Evolutionary conservation across 2,797 vertebrate species (phyloP).

Genomic region (Trachops cirrhosus): DNA sequence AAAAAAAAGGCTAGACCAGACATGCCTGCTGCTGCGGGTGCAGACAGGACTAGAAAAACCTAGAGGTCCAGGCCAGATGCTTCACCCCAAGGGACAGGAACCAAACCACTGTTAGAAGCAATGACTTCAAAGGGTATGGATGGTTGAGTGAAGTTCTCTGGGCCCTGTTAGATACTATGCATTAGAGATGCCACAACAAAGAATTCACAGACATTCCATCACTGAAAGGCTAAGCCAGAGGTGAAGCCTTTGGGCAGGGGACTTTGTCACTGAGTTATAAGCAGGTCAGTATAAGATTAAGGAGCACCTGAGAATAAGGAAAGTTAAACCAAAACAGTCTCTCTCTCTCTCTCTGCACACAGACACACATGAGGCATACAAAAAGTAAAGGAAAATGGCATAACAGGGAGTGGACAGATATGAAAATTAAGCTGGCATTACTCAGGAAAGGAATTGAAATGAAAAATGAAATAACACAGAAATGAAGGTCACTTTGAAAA

Average conservation of each 20-base stretch:
- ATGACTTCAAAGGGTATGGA: no score
- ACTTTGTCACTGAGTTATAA: not conserved
- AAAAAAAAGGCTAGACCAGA: not conserved
- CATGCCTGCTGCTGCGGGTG: rapidly evolving
- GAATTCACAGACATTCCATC: not conserved
- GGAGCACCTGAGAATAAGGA: not conserved
- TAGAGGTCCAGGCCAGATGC: not conserved
- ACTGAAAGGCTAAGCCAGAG: not conserved
- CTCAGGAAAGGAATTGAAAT: not conserved
- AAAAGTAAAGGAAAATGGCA: not conserved
- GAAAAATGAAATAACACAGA: not conserved
- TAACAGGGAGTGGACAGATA: not conserved
- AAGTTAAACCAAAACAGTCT: not conserved
- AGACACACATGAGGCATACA: not conserved
- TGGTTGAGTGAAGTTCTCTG: not conserved
- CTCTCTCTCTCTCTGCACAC: not conserved
- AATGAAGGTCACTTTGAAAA: not conserved
- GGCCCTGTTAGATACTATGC: not conserved
- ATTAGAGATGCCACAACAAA: not conserved
- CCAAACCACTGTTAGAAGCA: not conserved
- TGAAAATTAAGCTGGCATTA: not conserved
- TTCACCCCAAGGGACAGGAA: not conserved
- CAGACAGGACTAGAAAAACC: not conserved
- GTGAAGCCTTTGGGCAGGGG: rapidly evolving
- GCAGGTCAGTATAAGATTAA: not conserved